Conservation (phyloP, 1,140 invertebrate genomes). For the Hylaeus volcanicus region DNA sequence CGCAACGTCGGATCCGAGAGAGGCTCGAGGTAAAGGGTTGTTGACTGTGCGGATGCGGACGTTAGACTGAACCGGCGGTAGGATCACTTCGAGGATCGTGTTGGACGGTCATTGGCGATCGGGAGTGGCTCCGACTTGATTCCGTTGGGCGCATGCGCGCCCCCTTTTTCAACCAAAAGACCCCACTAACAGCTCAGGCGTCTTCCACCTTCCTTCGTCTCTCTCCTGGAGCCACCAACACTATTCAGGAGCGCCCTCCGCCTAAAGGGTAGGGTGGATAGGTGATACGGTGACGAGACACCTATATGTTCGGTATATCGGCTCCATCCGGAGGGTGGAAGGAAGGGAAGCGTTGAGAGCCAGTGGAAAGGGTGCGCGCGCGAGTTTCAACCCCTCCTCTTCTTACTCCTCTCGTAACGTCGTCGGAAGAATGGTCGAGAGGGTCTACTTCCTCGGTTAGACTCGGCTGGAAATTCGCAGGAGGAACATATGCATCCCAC, state of each 20-base stretch:
- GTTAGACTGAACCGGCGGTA: slow-evolving; percentile 70
- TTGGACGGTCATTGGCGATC: slow-evolving; percentile 67
- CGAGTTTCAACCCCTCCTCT: slow-evolving; percentile 14
- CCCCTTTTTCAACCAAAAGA: slow-evolving; percentile 52
- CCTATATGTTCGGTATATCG: slow-evolving; percentile 64
- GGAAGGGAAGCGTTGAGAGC: slow-evolving; percentile 47
- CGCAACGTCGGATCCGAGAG: slow-evolving; percentile 49
- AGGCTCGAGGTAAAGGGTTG: slow-evolving; percentile 66
- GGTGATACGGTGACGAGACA: slow-evolving; percentile 66
- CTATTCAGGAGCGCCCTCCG: slow-evolving; percentile 55
- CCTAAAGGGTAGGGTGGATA: slow-evolving; percentile 58
- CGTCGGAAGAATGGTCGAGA: slow-evolving; percentile 58
- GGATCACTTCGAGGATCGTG: slow-evolving; percentile 65
- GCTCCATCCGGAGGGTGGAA: slow-evolving; percentile 49
- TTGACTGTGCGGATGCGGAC: slow-evolving; percentile 71
- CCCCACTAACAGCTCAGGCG: slow-evolving; percentile 53
- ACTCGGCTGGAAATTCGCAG: slow-evolving; percentile 41
- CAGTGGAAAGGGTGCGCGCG: slow-evolving; percentile 43
- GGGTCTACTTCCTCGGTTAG: slow-evolving; percentile 45
- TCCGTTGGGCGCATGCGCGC: slow-evolving; percentile 63
- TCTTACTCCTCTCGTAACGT: slow-evolving; percentile 49
- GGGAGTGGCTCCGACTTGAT: slow-evolving; percentile 69
- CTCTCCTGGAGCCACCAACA: slow-evolving; percentile 54
- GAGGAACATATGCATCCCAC: neutral
- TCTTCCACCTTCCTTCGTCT: slow-evolving; percentile 47